Evolutionary conservation across 92 coral and sea anemone species (phyloP).

Genomic region (Paragorgia papillata): DNA sequence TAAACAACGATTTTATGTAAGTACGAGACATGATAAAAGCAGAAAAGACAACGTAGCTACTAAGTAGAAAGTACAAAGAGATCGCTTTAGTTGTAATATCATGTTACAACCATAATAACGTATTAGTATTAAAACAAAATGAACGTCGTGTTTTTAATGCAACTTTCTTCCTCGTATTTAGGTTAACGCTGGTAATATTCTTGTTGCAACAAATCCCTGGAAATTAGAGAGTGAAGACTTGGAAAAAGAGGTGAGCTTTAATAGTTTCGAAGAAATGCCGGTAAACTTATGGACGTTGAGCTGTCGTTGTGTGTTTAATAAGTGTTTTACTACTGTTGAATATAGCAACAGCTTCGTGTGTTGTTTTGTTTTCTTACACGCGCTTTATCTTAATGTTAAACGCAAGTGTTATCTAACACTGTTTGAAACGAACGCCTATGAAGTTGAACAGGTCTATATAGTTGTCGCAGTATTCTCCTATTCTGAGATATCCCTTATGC

Average conservation of each 20-base stretch:
- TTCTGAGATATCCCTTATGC: no score
- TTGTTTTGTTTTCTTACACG: no score
- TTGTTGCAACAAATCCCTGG: constrained; percentile 10
- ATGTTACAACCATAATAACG: neutral
- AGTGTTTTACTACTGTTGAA: neutral
- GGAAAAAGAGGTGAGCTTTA: neutral
- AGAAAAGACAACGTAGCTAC: neutral
- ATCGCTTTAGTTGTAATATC: neutral
- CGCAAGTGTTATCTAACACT: no score
- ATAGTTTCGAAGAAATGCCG: neutral
- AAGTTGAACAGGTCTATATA: no score
- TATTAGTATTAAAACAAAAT: neutral
- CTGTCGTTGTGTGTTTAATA: neutral
- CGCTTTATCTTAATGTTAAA: no score
- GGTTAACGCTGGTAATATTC: neutral
- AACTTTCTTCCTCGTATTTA: neutral
- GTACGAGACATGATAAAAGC: neutral
- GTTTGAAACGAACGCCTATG: no score
- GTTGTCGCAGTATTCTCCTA: no score
- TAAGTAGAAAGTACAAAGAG: neutral
- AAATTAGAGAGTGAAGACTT: neutral
- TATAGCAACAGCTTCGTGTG: no score
- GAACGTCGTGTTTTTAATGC: neutral
- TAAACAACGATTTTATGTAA: constrained; percentile 1
- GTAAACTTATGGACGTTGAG: no score